phyloP scores from a whole-genome alignment of 92 coral and sea anemone genomes.

The Muricea muricata region DNA sequence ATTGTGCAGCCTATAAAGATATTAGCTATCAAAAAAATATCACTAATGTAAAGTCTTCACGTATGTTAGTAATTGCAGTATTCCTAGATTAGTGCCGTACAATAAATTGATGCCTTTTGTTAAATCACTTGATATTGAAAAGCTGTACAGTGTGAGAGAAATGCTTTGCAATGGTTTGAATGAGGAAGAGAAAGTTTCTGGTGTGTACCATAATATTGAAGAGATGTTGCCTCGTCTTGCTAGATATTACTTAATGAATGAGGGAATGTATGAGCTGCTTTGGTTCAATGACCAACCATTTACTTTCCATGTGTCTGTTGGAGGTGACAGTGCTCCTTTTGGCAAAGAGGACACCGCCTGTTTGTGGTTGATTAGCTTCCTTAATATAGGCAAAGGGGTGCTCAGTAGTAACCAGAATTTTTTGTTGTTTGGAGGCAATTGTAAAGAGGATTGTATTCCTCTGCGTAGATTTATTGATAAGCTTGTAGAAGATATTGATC shows the following conservation, averaged over 20 bases:
- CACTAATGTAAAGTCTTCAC: neutral
- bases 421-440: neutral
- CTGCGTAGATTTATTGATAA: neutral
- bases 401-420: neutral
- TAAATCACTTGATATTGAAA: neutral
- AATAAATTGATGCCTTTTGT: neutral
- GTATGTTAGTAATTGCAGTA: neutral
- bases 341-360: neutral
- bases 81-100: neutral
- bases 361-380: neutral
- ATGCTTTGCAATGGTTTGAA: no score
- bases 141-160: neutral
- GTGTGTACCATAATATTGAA: neutral
- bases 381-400: neutral
- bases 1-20: constrained; percentile 1
- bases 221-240: constrained; percentile 18
- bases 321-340: neutral
- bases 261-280: constrained; percentile 1
- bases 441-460: neutral
- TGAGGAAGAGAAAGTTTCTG: neutral
- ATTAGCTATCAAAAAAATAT: neutral
- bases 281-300: neutral
- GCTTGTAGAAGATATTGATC: neutral
- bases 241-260: neutral
- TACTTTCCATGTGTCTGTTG: neutral